Percentiles rank a stretch among this genome's conserved stretches.
Conservation (phyloP, 2,797 vertebrate genomes). For the Hoplostethus mediterraneus region DNA sequence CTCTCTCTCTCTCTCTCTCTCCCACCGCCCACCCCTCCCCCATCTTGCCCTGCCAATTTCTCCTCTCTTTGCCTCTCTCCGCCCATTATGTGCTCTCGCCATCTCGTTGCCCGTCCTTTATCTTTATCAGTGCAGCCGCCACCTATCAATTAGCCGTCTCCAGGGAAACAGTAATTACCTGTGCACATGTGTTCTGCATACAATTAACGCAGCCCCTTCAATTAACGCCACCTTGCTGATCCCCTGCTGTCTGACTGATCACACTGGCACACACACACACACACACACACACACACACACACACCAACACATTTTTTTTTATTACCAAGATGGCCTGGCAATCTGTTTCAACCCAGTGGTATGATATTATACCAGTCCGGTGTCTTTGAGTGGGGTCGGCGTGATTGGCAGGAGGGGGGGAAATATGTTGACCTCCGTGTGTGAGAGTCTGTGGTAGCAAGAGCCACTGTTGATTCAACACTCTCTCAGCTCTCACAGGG, state of each 20-base stretch:
- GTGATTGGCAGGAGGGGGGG: constrained; percentile 28
- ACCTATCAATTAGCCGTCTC: constrained; percentile 83
- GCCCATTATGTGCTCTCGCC: constrained; percentile 53
- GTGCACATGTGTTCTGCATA: constrained; percentile 81
- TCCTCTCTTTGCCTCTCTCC: constrained; percentile 33
- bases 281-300: constrained; percentile 14
- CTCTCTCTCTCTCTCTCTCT: background rate
- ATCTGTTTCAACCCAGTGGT: background rate
- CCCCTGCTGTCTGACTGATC: constrained; percentile 76
- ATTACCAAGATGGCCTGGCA: background rate
- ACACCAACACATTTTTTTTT: background rate
- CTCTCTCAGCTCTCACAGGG: constrained; percentile 47
- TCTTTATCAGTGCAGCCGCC: constrained; percentile 73
- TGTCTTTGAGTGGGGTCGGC: constrained; percentile 30
- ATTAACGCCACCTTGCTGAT: constrained; percentile 80
- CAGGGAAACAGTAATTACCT: constrained; percentile 83
- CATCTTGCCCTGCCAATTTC: constrained; percentile 60
- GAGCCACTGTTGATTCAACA: constrained; percentile 64
- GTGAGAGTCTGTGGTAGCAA: constrained; percentile 19
- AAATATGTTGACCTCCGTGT: constrained; percentile 48
- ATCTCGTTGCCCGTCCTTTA: constrained; percentile 66
- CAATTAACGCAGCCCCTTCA: constrained; percentile 80
- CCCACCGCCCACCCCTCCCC: constrained; percentile 26
- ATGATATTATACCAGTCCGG: constrained; percentile 16
- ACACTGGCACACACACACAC: constrained; percentile 20